These are phyloP conservation scores for Coracias cyanogaster DNA, from an alignment of 2,797 vertebrate species.

Conservation along the genomic window DNA sequence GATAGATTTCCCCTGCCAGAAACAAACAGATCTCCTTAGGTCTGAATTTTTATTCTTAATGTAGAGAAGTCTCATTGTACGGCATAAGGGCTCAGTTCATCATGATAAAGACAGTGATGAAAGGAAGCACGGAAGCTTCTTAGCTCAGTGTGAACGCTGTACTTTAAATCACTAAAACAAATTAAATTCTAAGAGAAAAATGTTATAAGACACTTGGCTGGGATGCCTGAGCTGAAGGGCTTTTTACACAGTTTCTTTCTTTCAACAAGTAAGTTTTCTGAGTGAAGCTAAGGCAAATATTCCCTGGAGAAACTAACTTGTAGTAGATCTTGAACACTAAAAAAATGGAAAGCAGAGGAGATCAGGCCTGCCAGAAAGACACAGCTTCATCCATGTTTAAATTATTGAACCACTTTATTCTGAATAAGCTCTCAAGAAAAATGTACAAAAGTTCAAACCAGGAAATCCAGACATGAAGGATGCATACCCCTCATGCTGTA, in stretches of 20 bases:
- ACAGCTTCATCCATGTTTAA: neutral
- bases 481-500: neutral
- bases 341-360: neutral
- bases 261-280: neutral
- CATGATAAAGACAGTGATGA: neutral
- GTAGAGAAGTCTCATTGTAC: neutral
- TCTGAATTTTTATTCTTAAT: neutral
- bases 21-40: neutral
- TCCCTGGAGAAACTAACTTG: neutral
- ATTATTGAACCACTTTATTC: neutral
- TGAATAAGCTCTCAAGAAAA: neutral
- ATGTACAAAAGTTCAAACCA: neutral
- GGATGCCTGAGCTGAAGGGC: neutral
- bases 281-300: conserved; percentile 3
- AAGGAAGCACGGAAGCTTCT: neutral
- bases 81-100: neutral
- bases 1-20: neutral
- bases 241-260: conserved; percentile 30
- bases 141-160: neutral
- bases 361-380: neutral
- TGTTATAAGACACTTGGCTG: neutral
- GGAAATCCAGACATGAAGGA: neutral
- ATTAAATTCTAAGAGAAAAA: conserved; percentile 26
- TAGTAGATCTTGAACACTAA: neutral
- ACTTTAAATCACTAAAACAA: conserved; percentile 27